These are phyloP conservation scores for Pampusana beccarii DNA, from an alignment of 2,113 vertebrate species.

Conservation along the genomic window DNA sequence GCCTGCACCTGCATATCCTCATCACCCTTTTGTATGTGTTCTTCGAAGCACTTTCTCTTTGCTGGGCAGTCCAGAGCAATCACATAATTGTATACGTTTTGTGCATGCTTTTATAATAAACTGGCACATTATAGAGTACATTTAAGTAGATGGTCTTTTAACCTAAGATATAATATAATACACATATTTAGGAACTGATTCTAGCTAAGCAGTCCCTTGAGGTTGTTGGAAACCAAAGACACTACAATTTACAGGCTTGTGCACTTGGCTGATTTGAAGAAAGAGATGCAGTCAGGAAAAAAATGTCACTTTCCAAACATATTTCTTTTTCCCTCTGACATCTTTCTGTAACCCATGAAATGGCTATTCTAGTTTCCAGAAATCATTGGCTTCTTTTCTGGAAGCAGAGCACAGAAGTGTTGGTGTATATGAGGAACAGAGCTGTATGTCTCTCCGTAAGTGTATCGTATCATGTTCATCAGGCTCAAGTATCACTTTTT, in stretches of 20 bases:
- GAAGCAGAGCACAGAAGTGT: neutral
- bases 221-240: neutral
- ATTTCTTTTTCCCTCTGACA: neutral
- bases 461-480: neutral
- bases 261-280: neutral
- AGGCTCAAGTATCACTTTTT: neutral
- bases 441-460: neutral
- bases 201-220: neutral
- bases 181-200: neutral
- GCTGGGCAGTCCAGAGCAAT: neutral
- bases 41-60: neutral
- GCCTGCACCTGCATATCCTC: neutral
- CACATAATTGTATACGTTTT: neutral
- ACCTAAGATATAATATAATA: neutral
- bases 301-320: neutral
- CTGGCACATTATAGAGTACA: neutral
- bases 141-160: neutral
- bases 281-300: neutral
- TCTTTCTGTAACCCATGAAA: neutral
- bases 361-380: neutral
- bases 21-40: neutral
- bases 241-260: neutral
- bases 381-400: neutral
- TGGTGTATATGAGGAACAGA: neutral
- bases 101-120: neutral